phyloP scores from a whole-genome alignment of 2,888 invertebrate genomes.

The Ferdinandea cuprea region DNA sequence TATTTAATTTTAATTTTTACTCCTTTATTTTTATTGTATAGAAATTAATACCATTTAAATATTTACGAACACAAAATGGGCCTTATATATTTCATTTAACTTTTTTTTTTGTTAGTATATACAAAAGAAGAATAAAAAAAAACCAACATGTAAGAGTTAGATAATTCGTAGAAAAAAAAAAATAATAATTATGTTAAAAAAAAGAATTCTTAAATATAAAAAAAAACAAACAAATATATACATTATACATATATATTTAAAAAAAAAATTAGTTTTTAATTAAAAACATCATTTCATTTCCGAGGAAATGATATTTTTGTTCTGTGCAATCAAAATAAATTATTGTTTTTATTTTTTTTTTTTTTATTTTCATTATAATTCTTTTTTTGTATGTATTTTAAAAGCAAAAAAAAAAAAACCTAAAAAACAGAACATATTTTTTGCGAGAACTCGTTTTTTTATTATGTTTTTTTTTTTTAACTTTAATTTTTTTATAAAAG shows the following conservation, averaged over 20 bases:
- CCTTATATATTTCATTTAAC: conserved; percentile 73
- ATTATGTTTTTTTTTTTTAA: conserved; percentile 45
- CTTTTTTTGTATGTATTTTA: conserved; percentile 51
- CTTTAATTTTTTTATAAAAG: conserved; percentile 41
- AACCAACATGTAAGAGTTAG: conserved; percentile 56
- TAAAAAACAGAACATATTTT: conserved; percentile 33
- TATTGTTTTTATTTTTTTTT: conserved; percentile 72
- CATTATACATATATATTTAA: conserved; percentile 66
- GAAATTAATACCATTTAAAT: conserved; percentile 55
- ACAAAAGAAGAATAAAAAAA: conserved; percentile 4
- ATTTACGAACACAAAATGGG: conserved; percentile 74
- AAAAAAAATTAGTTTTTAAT: conserved; percentile 56
- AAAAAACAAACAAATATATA: conserved; percentile 58
- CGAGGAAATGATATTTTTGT: conserved; percentile 73
- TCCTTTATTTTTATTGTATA: conserved; percentile 43
- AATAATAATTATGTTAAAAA: conserved; percentile 13
- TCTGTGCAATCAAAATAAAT: conserved; percentile 76
- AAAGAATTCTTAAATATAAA: conserved; percentile 31
- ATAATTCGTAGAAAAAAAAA: conserved; percentile 61
- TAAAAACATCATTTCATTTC: conserved; percentile 75
- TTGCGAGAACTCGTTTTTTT: conserved; percentile 47
- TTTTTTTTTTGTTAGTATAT: conserved; percentile 55
- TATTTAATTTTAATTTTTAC: conserved; percentile 24
- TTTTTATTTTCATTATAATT: conserved; percentile 55
- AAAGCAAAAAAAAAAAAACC: conserved; percentile 35